These are phyloP conservation scores for Melanerpes formicivorus DNA, from an alignment of 2,113 vertebrate species.

Conservation along the genomic window DNA sequence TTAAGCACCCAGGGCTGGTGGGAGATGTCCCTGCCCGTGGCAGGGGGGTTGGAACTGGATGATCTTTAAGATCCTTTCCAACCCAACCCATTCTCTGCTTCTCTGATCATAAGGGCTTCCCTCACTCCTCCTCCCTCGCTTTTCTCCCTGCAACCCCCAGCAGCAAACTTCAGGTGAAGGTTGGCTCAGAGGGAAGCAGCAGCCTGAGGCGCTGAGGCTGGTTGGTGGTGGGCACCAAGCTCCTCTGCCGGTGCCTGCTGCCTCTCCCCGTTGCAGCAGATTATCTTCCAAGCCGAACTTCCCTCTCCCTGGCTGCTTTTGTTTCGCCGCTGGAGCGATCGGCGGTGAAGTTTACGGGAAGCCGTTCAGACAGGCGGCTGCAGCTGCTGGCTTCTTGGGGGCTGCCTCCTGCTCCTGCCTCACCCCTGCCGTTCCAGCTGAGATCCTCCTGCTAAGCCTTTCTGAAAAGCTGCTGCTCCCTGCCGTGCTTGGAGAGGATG, in stretches of 20 bases:
- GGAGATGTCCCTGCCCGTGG: no score
- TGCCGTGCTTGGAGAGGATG: fast-evolving
- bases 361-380: neutral
- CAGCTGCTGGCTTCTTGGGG: neutral
- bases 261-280: constrained; percentile 54
- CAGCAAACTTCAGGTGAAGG: neutral
- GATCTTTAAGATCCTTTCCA: no score
- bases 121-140: neutral
- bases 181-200: neutral
- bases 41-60: no score
- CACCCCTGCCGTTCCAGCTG: fast-evolving
- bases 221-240: neutral
- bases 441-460: neutral
- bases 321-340: neutral
- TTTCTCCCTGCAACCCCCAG: neutral
- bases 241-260: constrained; percentile 30
- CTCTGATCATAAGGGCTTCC: neutral
- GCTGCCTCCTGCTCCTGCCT: neutral
- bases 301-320: neutral
- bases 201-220: neutral
- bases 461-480: neutral
- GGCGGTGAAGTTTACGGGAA: neutral
- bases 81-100: no score
- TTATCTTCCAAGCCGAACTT: constrained; percentile 23
- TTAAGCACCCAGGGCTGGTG: no score